phyloP scores from a whole-genome alignment of 2,888 invertebrate genomes.

The Automeris io region DNA sequence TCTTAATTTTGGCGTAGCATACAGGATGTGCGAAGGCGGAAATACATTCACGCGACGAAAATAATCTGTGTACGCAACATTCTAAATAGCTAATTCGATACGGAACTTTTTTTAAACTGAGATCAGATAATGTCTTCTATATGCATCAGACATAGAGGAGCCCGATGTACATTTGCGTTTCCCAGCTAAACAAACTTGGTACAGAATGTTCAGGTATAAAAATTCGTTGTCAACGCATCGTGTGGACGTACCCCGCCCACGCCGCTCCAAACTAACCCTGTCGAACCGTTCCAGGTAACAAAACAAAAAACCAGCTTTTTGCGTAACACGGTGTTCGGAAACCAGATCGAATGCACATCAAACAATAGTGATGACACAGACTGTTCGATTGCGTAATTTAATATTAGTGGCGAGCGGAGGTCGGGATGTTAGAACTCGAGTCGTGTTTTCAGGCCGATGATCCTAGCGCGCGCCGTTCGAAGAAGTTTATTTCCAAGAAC shows the following conservation, averaged over 20 bases:
- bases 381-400: conserved; percentile 44
- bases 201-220: conserved; percentile 69
- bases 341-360: conserved; percentile 42
- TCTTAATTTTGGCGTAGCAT: conserved; percentile 44
- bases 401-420: conserved; percentile 18
- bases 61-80: conserved; percentile 38
- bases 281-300: conserved; percentile 57
- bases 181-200: conserved; percentile 47
- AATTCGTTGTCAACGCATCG: conserved; percentile 47
- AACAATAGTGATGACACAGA: conserved; percentile 47
- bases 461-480: conserved; percentile 18
- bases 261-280: conserved; percentile 56
- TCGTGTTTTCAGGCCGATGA: conserved; percentile 18
- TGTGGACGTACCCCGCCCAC: conserved; percentile 56
- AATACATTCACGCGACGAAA: conserved; percentile 44
- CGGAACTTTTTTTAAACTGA: conserved; percentile 38
- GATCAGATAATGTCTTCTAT: conserved; percentile 34
- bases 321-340: conserved; percentile 59
- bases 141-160: conserved; percentile 57
- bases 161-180: conserved; percentile 30
- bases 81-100: conserved; percentile 44
- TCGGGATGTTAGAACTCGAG: conserved; percentile 14
- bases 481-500: conserved; percentile 27
- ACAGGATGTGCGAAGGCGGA: conserved; percentile 54
- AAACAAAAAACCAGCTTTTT: conserved; percentile 55